A percentile compares a stretch with the other conserved stretches of the same genome.
These are phyloP conservation scores for Eciton burchellii DNA, from an alignment of 1,140 invertebrate species.

Conservation along the genomic window DNA sequence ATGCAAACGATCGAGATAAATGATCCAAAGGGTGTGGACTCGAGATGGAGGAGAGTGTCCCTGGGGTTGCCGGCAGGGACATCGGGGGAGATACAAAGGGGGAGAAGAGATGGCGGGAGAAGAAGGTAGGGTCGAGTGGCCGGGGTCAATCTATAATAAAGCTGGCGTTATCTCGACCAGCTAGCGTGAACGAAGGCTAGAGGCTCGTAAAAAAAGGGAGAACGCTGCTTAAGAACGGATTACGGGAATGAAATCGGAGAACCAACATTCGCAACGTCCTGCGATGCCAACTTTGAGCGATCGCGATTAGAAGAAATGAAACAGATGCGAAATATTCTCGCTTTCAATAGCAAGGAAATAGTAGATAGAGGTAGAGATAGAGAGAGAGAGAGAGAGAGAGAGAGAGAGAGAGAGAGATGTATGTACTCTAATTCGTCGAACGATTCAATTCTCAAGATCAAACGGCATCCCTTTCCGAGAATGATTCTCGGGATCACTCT, in stretches of 20 bases:
- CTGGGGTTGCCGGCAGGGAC: constrained; percentile 64
- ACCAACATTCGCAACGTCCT: constrained; percentile 70
- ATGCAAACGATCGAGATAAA: constrained; percentile 84
- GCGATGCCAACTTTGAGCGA: constrained; percentile 38
- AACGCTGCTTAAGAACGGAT: constrained; percentile 84
- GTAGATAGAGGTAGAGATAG: too few species aligned
- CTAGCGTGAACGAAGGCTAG: constrained; percentile 81
- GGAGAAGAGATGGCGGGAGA: constrained; percentile 60
- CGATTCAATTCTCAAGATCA: neutral
- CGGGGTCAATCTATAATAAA: constrained; percentile 85
- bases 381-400: too few species aligned
- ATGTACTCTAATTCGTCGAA: neutral
- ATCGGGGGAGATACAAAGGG: constrained; percentile 65
- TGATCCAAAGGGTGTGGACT: constrained; percentile 74
- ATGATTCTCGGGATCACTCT: neutral
- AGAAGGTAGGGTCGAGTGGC: constrained; percentile 78
- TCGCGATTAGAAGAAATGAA: constrained; percentile 46
- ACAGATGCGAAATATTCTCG: neutral
- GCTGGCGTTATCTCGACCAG: constrained; percentile 81
- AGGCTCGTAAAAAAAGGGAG: constrained; percentile 82
- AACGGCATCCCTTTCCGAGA: neutral
- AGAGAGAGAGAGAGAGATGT: too few species aligned
- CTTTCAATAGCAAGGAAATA: neutral
- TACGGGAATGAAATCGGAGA: constrained; percentile 83
- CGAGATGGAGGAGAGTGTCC: constrained; percentile 61